Base-by-base conservation (phyloP, 2,113 vertebrate genomes). In the Pluvialis apricaria region DNA sequence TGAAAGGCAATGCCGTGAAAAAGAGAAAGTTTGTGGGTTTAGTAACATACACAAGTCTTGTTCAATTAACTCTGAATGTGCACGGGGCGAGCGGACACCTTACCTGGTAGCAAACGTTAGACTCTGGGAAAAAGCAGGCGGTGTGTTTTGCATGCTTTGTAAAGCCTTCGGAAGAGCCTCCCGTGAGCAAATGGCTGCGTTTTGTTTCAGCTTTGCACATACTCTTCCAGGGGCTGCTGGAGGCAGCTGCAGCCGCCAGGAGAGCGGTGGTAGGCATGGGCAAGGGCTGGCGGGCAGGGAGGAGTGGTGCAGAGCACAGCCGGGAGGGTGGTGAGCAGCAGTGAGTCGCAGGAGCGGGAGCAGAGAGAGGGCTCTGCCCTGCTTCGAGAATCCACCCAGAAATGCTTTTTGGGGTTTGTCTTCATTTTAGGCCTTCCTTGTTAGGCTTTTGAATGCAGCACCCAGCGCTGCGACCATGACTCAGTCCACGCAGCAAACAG, bases 341-440 rank as follows among this genome's bases (percentile, higher is more conserved):
- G 4, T 0, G 7, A 29, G 13, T 12, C 18, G 40, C 28, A 22
- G 28, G 34, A 66, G 15, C 13, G 55, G 31, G 5, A 34, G 4
- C 0, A 1, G 32, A 49, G 42, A 19, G 4, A 32, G 3, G 2
- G 6, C 5, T 75, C 57, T 3, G 10, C 4, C 8, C 36, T 7
- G 7, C 29, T 76, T 66, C 0, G 3, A 36, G 42, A 54, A 49
- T 29, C 19, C 19, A 54, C 13, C 10, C 52, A 45, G 79, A 72
- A 82, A 60, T 31, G 18, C 3, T 42, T 52, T 68, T 36, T 12
- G 5, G 10, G 10, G 3, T 11, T 52, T 83, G 5, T n/a, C 29
- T 87, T 87, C 17, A 11, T 13, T 44, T 45, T 22, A 85, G 45
- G 9, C 11, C 29, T 64, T 90, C 16, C 8, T 84, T 0, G 0